phyloP scores from a whole-genome alignment of 1,140 invertebrate species.

The Euura saliciscinereae region DNA sequence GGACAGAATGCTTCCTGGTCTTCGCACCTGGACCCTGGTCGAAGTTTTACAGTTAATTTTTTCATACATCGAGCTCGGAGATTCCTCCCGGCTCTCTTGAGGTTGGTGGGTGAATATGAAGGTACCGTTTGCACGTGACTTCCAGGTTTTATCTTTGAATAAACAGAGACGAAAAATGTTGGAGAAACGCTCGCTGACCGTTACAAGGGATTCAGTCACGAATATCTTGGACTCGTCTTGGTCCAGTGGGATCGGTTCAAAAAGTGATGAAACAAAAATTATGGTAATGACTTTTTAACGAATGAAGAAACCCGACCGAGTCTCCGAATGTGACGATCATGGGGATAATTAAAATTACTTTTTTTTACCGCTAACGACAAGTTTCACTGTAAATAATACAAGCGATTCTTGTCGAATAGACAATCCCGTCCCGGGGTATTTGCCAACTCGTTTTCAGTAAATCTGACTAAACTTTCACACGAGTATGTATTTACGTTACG shows the following conservation, averaged over 20 bases:
- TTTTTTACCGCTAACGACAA: too few relatives aligned
- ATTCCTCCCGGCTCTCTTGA: not conserved
- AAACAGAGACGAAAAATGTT: conserved; percentile 3
- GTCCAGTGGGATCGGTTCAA: too few relatives aligned
- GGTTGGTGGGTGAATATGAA: too few relatives aligned
- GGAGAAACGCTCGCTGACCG: not conserved
- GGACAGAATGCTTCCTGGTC: not conserved
- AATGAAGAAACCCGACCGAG: too few relatives aligned
- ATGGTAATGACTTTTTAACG: too few relatives aligned
- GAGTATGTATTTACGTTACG: not conserved
- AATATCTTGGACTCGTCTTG: too few relatives aligned
- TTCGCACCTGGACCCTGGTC: not conserved
- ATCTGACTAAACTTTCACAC: not conserved
- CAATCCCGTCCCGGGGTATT: not conserved
- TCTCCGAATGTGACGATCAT: too few relatives aligned
- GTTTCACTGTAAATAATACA: not conserved
- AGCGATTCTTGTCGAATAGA: not conserved
- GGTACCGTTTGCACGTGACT: too few relatives aligned
- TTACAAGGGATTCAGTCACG: too few relatives aligned
- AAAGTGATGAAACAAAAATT: too few relatives aligned
- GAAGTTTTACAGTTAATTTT: conserved; percentile 4
- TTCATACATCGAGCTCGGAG: not conserved
- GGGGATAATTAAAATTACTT: too few relatives aligned
- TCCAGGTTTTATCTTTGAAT: too few relatives aligned
- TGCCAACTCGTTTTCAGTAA: not conserved